Percentiles rank a stretch among this genome's conserved stretches.
Conservation (phyloP, 2,113 vertebrate species). For the Sinocyclocheilus anophthalmus region DNA sequence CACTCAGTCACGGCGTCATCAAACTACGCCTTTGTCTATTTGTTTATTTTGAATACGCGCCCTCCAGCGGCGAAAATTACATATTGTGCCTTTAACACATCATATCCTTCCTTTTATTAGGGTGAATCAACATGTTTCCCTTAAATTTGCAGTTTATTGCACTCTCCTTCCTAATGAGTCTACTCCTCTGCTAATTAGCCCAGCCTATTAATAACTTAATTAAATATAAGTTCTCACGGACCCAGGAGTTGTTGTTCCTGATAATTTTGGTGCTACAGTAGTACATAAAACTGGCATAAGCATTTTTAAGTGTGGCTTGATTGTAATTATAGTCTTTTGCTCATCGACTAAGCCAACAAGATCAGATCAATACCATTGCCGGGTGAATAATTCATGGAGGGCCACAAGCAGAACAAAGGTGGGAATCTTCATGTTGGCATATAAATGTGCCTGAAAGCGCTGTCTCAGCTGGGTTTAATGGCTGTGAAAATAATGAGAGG, state of each 20-base stretch:
- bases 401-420: slow-evolving; percentile 55
- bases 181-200: slow-evolving; percentile 56
- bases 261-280: slow-evolving; percentile 28
- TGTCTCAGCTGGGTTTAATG: slow-evolving; percentile 61
- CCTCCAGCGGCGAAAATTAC: too few relatives aligned
- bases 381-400: slow-evolving; percentile 72
- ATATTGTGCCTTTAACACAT: neutral
- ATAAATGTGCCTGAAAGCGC: slow-evolving; percentile 52
- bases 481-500: slow-evolving; percentile 40
- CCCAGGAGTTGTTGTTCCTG: slow-evolving; percentile 48
- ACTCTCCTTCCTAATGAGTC: slow-evolving; percentile 44
- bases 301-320: slow-evolving; percentile 61
- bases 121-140: slow-evolving; percentile 35
- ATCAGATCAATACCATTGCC: slow-evolving; percentile 62
- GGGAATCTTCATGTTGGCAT: slow-evolving; percentile 59
- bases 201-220: slow-evolving; percentile 57
- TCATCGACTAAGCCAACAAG: slow-evolving; percentile 60
- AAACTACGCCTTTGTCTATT: too few relatives aligned
- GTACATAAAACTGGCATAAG: slow-evolving; percentile 49
- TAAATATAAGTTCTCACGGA: slow-evolving; percentile 58
- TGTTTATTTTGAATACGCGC: too few relatives aligned
- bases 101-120: neutral
- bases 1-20: too few relatives aligned
- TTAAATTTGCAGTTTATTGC: slow-evolving; percentile 33
- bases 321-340: slow-evolving; percentile 61